Evolutionary conservation across 2,797 vertebrate genomes (phyloP).

Genomic region (Merluccius polli): DNA sequence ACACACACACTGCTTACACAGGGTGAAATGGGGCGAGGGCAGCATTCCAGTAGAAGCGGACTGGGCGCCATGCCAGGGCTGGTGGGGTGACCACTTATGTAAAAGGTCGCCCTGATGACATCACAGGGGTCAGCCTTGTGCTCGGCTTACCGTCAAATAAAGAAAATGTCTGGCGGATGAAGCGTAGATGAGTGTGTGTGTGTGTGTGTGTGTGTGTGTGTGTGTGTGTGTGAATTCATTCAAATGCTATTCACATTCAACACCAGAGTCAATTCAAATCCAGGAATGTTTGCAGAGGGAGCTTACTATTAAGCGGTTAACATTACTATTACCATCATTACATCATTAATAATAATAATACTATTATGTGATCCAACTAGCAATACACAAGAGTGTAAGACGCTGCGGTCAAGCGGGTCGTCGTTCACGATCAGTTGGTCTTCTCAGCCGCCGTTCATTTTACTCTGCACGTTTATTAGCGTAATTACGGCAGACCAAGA

Average conservation of each 20-base stretch:
- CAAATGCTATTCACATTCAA: not conserved
- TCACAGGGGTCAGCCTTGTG: constrained; percentile 28
- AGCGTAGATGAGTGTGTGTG: too few relatives aligned
- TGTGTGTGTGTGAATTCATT: not conserved
- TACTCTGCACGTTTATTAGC: too few relatives aligned
- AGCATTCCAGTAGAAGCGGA: constrained; percentile 9
- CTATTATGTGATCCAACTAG: not conserved
- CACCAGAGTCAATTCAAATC: not conserved
- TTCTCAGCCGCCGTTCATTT: too few relatives aligned
- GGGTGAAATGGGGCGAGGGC: not conserved
- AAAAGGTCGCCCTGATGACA: constrained; percentile 11
- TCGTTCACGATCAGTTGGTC: too few relatives aligned
- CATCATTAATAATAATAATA: not conserved
- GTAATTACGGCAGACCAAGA: too few relatives aligned
- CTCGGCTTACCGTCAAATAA: not conserved
- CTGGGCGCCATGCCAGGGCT: not conserved
- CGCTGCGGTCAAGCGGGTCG: too few relatives aligned
- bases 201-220: too few relatives aligned
- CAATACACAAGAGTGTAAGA: too few relatives aligned
- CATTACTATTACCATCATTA: not conserved
- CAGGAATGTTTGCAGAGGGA: not conserved
- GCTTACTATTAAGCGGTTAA: too few relatives aligned
- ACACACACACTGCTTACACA: not conserved
- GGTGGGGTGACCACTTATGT: constrained; percentile 5
- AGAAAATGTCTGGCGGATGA: not conserved